A percentile compares a stretch with the other conserved stretches of the same genome.
Evolutionary conservation across 2,888 invertebrate genomes (phyloP).

Genomic region (Polyommatus icarus): DNA sequence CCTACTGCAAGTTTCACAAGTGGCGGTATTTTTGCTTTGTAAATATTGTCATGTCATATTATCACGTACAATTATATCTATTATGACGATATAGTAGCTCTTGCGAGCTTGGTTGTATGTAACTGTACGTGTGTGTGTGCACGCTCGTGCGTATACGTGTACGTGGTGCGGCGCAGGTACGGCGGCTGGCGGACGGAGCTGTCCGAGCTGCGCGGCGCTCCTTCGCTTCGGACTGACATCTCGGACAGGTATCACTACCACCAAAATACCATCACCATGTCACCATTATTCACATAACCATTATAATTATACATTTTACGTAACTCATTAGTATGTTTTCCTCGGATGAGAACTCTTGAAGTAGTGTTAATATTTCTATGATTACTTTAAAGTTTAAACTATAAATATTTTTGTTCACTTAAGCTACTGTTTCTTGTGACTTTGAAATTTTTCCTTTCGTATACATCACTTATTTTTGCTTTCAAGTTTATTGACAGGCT

Average conservation of each 20-base stretch:
- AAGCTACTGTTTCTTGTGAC: not conserved
- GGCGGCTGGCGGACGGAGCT: slow-evolving; percentile 49
- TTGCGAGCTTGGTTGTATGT: slow-evolving; percentile 19
- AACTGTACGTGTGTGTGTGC: slow-evolving; percentile 31
- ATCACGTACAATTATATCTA: slow-evolving; percentile 7
- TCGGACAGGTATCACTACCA: slow-evolving; percentile 22
- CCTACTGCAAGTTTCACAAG: not conserved
- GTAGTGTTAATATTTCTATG: not conserved
- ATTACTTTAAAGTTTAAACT: not conserved
- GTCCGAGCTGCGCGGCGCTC: slow-evolving; percentile 51
- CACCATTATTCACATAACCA: not conserved
- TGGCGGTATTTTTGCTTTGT: slow-evolving; percentile 3
- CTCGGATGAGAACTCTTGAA: not conserved
- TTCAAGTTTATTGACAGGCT: not conserved
- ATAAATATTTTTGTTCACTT: not conserved
- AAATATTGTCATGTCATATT: slow-evolving; percentile 11
- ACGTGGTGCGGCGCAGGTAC: slow-evolving; percentile 43
- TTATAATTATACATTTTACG: not conserved
- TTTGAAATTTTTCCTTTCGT: not conserved
- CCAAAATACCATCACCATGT: slow-evolving; percentile 9
- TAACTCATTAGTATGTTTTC: not conserved
- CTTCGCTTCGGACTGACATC: slow-evolving; percentile 33
- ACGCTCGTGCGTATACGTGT: slow-evolving; percentile 28
- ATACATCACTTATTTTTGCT: not conserved
- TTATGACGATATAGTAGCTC: slow-evolving; percentile 22